phyloP scores from a whole-genome alignment of 2,113 vertebrate genomes.

The Sinocyclocheilus anophthalmus region DNA sequence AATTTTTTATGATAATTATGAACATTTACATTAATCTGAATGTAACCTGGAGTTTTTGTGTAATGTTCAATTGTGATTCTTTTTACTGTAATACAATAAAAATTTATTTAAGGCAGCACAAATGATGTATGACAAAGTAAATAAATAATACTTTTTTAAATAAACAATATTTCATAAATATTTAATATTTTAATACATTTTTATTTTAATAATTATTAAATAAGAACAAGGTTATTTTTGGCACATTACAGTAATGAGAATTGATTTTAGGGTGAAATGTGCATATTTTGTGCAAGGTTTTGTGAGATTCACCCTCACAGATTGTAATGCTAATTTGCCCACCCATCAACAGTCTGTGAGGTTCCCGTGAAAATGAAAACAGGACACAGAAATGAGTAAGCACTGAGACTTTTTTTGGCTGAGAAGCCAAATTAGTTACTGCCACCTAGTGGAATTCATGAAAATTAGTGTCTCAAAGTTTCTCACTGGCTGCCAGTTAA shows the following conservation, averaged over 20 bases:
- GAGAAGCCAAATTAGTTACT: slow-evolving; percentile 37
- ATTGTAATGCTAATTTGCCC: background rate
- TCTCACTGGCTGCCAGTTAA: background rate
- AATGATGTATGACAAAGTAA: background rate
- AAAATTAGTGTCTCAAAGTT: background rate
- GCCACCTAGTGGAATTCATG: slow-evolving; percentile 65
- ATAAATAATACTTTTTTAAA: background rate
- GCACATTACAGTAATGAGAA: background rate
- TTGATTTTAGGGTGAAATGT: background rate
- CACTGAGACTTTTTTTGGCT: background rate
- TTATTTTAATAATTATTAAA: background rate
- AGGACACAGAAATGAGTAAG: background rate
- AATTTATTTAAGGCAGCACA: background rate
- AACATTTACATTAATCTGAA: background rate
- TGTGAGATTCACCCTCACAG: slow-evolving; percentile 17
- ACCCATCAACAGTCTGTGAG: background rate
- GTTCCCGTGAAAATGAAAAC: background rate
- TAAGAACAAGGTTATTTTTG: background rate
- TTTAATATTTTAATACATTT: background rate
- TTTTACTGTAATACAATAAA: background rate
- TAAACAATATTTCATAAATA: background rate
- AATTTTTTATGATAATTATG: background rate
- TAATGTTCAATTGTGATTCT: background rate
- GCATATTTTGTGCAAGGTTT: background rate
- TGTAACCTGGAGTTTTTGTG: background rate